Evolutionary conservation across 2,797 vertebrate species (phyloP).

Genomic region (Parauchenoglanis ngamensis): DNA sequence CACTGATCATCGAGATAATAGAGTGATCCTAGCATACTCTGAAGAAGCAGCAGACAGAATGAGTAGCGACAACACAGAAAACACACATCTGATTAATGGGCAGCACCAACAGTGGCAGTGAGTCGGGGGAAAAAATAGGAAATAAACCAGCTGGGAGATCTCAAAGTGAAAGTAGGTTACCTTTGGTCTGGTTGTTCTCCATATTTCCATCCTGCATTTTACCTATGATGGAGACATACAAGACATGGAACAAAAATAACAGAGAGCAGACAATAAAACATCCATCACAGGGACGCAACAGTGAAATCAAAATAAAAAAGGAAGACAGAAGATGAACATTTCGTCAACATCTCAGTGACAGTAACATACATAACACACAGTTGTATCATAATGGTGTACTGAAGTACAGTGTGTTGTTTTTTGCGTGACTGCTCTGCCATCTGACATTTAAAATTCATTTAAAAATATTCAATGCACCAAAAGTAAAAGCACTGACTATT

Average conservation of each 20-base stretch:
- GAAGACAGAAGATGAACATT: constrained; percentile 81
- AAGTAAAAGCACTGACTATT: background rate
- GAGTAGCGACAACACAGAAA: constrained; percentile 45
- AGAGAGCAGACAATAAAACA: constrained; percentile 82
- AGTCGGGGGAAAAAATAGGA: constrained; percentile 27
- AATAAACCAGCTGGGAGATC: constrained; percentile 50
- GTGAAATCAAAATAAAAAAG: constrained; percentile 75
- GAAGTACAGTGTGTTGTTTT: constrained; percentile 30
- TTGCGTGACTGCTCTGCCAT: background rate
- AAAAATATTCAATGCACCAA: background rate
- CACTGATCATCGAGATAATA: constrained; percentile 4
- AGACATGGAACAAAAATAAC: constrained; percentile 90
- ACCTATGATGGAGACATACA: constrained; percentile 96
- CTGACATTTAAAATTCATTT: background rate
- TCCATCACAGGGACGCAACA: constrained; percentile 81
- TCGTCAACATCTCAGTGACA: constrained; percentile 73
- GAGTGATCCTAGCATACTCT: constrained; percentile 38
- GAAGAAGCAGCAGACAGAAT: constrained; percentile 52
- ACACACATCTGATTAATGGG: constrained; percentile 50
- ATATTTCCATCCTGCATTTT: constrained; percentile 99
- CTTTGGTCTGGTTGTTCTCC: constrained; percentile 99
- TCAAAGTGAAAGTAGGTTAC: constrained; percentile 86
- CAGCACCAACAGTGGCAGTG: background rate
- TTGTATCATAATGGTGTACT: constrained; percentile 55
- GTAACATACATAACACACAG: constrained; percentile 69